A percentile compares a stretch with the other conserved stretches of the same genome.
These are phyloP conservation scores for Elaeidobius kamerunicus DNA, from an alignment of 2,888 invertebrate genomes.

Conservation along the genomic window DNA sequence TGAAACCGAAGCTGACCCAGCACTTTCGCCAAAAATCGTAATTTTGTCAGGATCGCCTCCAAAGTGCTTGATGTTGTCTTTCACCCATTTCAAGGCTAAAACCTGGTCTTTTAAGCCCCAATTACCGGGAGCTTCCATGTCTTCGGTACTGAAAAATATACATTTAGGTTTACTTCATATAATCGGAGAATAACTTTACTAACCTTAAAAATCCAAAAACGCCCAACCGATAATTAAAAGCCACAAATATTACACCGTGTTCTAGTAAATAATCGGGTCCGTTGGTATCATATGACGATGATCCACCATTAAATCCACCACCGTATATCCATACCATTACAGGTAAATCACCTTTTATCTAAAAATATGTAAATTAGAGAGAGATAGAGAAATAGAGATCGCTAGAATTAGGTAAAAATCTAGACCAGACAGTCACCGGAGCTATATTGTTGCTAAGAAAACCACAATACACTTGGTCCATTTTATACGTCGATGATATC, in stretches of 20 bases:
- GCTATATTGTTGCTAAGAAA: no score
- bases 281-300: conserved; percentile 13
- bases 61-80: not conserved
- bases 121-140: not conserved
- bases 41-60: not conserved
- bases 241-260: conserved; percentile 61
- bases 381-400: no score
- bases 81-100: not conserved
- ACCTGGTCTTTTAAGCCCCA: not conserved
- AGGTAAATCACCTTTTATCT: conserved; percentile 37
- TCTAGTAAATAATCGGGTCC: conserved; percentile 53
- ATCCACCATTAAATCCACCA: conserved; percentile 43
- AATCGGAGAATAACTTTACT: no score
- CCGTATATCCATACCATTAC: conserved; percentile 49
- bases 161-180: no score
- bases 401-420: no score
- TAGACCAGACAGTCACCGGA: no score
- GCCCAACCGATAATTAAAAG: conserved; percentile 67
- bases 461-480: no score
- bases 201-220: conserved; percentile 66
- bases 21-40: not conserved
- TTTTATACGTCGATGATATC: no score
- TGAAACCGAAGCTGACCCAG: not conserved
- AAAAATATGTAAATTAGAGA: no score
- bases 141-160: not conserved